Base-by-base conservation (phyloP, 1,140 invertebrate species). In the Polypedilum pembai region DNA sequence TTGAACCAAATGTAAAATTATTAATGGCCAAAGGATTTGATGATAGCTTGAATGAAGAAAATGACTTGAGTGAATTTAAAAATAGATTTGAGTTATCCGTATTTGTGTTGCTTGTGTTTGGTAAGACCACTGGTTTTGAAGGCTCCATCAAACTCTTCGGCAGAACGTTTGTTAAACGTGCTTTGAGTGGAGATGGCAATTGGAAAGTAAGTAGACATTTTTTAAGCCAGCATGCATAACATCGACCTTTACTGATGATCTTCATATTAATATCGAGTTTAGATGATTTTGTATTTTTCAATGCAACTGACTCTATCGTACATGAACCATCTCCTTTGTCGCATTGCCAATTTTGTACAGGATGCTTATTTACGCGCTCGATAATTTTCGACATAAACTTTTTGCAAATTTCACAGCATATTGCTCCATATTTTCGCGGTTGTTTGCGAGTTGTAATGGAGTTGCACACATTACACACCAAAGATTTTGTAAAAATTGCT, bases 141-240 rank as follows among this genome's bases (percentile, higher is more conserved):
- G 65, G 20, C 17, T 69, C 65, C 17, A 21, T 21, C 8, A 69
- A 18, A 69, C 18, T 20, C 20, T 82, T 83, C 8, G 89, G 89
- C 75, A 91, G 80, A 79, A 90, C 85, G 40, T 86, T 84, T 76
- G 85, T 86, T 75, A 92, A 80, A 74, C 87, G 86, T 74, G 87
- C 82, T 78, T 87, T 87, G 73, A 92, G 84, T 12, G 84, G 85
- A 65, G 85, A 82, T 74, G 92, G 90, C 78, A 94, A 87, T 81
- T 91, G 89, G 81, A 93, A 92, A 73, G 89, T 87, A 77, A 89
- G 88, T 15, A 94, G 80, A 80, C 92, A 94, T 84, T 92, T 88
- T 81, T 92, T 92, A 3, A 95, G 83, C 92, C 92, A 94, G 80
- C 93, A 95, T n/a, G 91, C 91, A 74, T 90, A 88, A 83, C 93